Percentiles rank a stretch among this genome's conserved stretches.
phyloP scores from a whole-genome alignment of 2,797 vertebrate species.

The Anabas testudineus region DNA sequence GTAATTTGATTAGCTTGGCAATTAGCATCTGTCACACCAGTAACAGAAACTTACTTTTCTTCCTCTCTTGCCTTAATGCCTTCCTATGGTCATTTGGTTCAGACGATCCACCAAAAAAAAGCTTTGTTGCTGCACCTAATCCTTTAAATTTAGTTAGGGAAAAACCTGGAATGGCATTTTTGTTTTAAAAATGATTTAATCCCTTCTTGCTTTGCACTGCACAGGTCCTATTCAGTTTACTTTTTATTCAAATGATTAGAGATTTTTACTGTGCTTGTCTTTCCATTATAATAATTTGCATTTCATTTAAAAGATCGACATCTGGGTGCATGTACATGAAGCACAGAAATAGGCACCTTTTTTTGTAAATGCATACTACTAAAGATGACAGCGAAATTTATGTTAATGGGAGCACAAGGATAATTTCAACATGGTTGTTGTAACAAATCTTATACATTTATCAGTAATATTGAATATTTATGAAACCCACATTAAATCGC shows the following conservation, averaged over 20 bases:
- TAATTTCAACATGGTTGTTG: not conserved
- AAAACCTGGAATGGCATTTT: no score
- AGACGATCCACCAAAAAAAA: no score
- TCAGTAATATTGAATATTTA: not conserved
- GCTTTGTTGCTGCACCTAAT: no score
- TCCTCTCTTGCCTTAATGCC: no score
- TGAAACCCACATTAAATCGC: not conserved
- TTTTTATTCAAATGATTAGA: constrained; percentile 52
- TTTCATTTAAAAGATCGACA: constrained; percentile 45
- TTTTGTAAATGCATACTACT: constrained; percentile 1
- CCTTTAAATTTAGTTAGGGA: no score
- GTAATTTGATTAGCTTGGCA: no score
- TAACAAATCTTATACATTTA: not conserved
- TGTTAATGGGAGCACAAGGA: no score
- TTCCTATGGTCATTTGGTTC: no score
- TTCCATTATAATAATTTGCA: constrained; percentile 51
- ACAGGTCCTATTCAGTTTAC: constrained; percentile 9
- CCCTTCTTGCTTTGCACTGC: not conserved
- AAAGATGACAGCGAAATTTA: not conserved
- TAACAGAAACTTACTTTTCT: no score
- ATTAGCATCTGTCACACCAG: no score
- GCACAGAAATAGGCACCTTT: constrained; percentile 10
- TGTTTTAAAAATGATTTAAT: no score
- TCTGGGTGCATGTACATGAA: constrained; percentile 26
- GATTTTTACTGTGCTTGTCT: constrained; percentile 14